Percentiles rank a stretch among this genome's conserved stretches.
phyloP scores from a whole-genome alignment of 1,140 invertebrate genomes.

The Lordiphosa stackelbergi region DNA sequence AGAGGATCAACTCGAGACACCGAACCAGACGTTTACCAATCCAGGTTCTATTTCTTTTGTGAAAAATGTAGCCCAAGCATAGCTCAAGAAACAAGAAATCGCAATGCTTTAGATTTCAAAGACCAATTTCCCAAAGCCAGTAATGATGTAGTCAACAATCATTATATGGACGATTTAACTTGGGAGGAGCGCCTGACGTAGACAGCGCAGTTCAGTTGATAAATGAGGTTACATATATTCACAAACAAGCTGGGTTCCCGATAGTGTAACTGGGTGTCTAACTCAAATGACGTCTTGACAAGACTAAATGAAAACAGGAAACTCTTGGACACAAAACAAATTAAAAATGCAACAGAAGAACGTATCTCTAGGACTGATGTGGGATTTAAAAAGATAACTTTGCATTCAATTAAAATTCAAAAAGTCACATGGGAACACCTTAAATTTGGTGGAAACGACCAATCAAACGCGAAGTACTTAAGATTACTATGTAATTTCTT shows the following conservation, averaged over 20 bases:
- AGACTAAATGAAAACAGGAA: too few species aligned
- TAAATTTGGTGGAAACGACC: slow-evolving; percentile 7
- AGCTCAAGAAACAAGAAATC: slow-evolving; percentile 33
- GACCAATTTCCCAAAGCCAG: slow-evolving; percentile 35
- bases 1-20: too few species aligned
- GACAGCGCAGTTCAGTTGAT: slow-evolving; percentile 23
- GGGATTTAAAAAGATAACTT: slow-evolving; percentile 14
- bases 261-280: too few species aligned
- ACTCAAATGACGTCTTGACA: slow-evolving; percentile 1
- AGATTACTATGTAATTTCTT: neutral
- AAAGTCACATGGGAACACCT: slow-evolving; percentile 17
- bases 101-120: slow-evolving; percentile 42
- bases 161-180: slow-evolving; percentile 55
- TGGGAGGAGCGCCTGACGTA: slow-evolving; percentile 43
- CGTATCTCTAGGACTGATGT: slow-evolving; percentile 17
- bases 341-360: slow-evolving; percentile 13
- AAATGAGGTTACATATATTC: slow-evolving; percentile 14
- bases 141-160: too few species aligned
- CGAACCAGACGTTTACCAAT: too few species aligned
- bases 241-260: slow-evolving; percentile 10
- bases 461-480: slow-evolving; percentile 16
- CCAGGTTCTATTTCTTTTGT: too few species aligned
- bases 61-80: slow-evolving; percentile 23
- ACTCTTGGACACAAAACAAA: neutral
- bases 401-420: slow-evolving; percentile 13